Evolutionary conservation across 2,113 vertebrate species (phyloP), one percentile per base, ranked within the genome.

Genomic region (Gasterosteus aculeatus): DNA sequence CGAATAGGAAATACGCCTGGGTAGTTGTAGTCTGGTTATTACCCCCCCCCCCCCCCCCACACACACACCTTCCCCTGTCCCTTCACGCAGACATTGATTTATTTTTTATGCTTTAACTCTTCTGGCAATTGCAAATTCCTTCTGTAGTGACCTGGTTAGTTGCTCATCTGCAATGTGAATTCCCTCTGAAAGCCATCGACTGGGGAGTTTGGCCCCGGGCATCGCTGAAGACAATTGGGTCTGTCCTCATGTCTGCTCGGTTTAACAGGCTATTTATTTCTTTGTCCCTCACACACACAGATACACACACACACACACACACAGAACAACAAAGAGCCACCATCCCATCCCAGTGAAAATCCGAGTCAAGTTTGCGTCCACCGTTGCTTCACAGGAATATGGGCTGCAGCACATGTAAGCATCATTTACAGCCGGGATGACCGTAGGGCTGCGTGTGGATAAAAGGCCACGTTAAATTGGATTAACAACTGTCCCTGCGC

Each of bases 81-180:
- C 12, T 15, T 10, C 33, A 70, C 31, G 46, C 56, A 69, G 29
- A 54, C 31, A 64, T 77, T 7, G 39, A 69, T 82, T 56, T 86
- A 69, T 82, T 56, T 86, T 83, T 80, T 44, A 84, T 75, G 72
- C 69, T 68, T 71, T 49, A 72, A 75, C 26, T 66, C 72, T 60
- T 62, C 62, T 58, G 39, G 31, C 49, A 46, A 67, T 39, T 14
- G 46, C 69, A 57, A 8, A 79, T 61, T 76, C 46, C 74, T 77
- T 85, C 81, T 85, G 77, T 74, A 54, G 83, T 93, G 91, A 90
- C 89, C 92, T 92, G 87, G 81, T 89, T 91, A 87, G 88, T 92
- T 93, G 91, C 91, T 93, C 94, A 94, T 91, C 92, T 94, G 95
- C 94, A 62, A 53, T 74, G 85, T 93, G 93, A 89, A 94, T 94